phyloP scores from a whole-genome alignment of 2,888 invertebrate species.

The Neria commutata region DNA sequence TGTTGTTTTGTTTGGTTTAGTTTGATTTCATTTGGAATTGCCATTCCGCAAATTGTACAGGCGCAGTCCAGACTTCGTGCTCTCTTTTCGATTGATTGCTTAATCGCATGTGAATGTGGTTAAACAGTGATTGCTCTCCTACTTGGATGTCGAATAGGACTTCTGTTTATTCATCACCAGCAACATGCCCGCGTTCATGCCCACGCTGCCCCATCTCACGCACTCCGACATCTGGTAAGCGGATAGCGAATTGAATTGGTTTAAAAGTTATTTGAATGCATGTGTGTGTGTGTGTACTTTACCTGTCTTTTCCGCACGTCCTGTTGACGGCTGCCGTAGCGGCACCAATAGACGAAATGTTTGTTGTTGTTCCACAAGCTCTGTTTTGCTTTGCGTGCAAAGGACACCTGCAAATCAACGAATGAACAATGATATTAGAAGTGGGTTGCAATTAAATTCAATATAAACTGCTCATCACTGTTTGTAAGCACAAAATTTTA shows the following conservation, averaged over 20 bases:
- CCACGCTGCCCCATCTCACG: conserved; percentile 74
- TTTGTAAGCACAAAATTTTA: not conserved
- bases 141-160: conserved; percentile 45
- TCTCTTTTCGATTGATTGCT: conserved; percentile 8
- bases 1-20: conserved; percentile 22
- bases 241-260: too few species aligned
- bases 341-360: conserved; percentile 74
- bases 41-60: too few species aligned
- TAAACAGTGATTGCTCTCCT: not conserved
- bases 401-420: conserved; percentile 47
- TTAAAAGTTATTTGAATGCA: conserved; percentile 36
- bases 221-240: conserved; percentile 73
- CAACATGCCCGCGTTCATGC: conserved; percentile 73
- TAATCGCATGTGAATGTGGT: conserved; percentile 5
- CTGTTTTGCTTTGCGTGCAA: conserved; percentile 60
- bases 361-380: conserved; percentile 64
- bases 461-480: too few species aligned
- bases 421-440: too few species aligned
- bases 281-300: conserved; percentile 40
- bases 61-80: not conserved
- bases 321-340: conserved; percentile 72
- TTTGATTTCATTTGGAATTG: conserved; percentile 16
- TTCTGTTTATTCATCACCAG: conserved; percentile 66
- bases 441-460: too few species aligned
- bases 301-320: conserved; percentile 75